These are phyloP conservation scores for Tiaroga cobitis DNA, from an alignment of 2,797 vertebrate genomes.

Conservation along the genomic window DNA sequence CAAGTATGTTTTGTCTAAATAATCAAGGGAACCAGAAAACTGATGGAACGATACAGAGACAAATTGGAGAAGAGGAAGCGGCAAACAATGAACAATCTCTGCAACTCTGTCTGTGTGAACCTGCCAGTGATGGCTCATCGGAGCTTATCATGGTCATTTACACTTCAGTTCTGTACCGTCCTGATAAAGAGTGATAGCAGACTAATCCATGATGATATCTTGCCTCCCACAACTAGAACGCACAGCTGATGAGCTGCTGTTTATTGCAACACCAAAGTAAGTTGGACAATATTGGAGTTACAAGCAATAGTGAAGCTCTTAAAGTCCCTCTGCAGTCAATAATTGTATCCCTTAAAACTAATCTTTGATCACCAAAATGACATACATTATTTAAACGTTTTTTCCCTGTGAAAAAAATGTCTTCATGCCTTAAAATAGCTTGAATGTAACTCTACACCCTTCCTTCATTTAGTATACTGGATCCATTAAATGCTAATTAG, in stretches of 20 bases:
- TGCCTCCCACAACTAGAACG: slow-evolving; percentile 6
- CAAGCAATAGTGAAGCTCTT: not conserved
- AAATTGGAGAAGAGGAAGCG: slow-evolving; percentile 77
- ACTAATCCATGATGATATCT: slow-evolving; percentile 35
- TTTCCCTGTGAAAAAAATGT: too few species aligned
- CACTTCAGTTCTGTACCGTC: slow-evolving; percentile 48
- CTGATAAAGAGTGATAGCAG: slow-evolving; percentile 39
- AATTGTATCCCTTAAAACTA: too few species aligned
- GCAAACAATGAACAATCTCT: slow-evolving; percentile 80
- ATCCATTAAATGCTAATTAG: too few species aligned
- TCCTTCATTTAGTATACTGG: too few species aligned
- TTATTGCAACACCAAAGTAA: not conserved
- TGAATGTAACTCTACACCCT: too few species aligned
- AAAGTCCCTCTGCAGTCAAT: not conserved
- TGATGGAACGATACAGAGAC: slow-evolving; percentile 75
- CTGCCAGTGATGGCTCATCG: slow-evolving; percentile 53
- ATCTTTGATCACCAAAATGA: too few species aligned
- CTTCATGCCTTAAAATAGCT: too few species aligned
- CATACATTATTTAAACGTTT: too few species aligned
- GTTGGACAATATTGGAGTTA: not conserved
- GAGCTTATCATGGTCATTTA: slow-evolving; percentile 67
- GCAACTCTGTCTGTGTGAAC: slow-evolving; percentile 54
- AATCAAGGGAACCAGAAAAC: slow-evolving; percentile 82
- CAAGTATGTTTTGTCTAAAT: slow-evolving; percentile 81
- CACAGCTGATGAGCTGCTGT: slow-evolving; percentile 3